Evolutionary conservation across 2,888 invertebrate genomes (phyloP).

Genomic region (Hypsopygia costalis): DNA sequence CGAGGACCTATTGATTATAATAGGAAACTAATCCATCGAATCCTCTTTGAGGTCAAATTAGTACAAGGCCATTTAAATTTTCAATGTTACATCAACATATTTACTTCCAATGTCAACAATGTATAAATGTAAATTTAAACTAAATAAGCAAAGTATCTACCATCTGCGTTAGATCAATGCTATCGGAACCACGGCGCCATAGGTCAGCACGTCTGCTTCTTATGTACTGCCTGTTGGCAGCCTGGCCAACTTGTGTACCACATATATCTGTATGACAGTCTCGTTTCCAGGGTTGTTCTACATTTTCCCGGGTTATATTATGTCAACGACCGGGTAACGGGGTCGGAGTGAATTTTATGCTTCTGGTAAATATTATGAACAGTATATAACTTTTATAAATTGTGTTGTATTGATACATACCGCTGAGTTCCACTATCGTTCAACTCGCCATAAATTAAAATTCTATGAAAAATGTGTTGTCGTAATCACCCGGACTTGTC

Average conservation of each 20-base stretch:
- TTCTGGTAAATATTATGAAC: background rate
- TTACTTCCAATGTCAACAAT: background rate
- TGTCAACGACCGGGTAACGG: background rate
- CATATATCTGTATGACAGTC: no score
- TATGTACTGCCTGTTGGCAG: constrained; percentile 1
- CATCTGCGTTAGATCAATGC: background rate
- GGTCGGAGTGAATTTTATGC: background rate
- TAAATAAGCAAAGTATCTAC: background rate
- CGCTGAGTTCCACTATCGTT: no score
- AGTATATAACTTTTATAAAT: no score
- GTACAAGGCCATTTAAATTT: no score
- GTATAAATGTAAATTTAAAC: constrained; percentile 9
- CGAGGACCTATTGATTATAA: no score
- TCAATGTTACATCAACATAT: background rate
- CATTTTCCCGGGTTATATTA: background rate
- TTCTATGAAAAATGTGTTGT: no score
- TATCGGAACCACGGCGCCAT: constrained; percentile 2
- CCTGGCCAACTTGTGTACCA: background rate
- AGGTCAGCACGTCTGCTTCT: constrained; percentile 7
- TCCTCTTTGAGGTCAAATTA: no score
- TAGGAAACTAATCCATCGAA: no score
- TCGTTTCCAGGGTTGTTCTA: background rate
- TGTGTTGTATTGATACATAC: no score
- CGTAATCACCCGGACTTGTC: no score
- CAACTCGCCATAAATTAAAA: no score